Evolutionary conservation across 2,797 vertebrate genomes (phyloP), one percentile per base, ranked within the genome.

Genomic region (Poeciliopsis paucimaculata): DNA sequence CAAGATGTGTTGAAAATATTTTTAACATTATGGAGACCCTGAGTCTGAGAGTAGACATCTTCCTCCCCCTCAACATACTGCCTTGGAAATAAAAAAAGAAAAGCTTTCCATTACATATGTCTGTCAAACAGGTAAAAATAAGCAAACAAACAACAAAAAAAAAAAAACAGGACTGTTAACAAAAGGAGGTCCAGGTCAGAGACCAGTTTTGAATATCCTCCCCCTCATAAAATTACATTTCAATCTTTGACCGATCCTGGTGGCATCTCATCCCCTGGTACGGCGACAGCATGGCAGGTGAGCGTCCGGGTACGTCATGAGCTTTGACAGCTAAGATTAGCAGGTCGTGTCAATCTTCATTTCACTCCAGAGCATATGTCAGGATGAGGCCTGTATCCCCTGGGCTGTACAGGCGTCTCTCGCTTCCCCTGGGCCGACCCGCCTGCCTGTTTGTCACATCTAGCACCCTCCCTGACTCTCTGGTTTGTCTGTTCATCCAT

Each of bases 301-400:
- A 94, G 86, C 78, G 85, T 94, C 86, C 26, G 62, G 62, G 76
- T 87, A 76, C 84, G 43, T 92, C 92, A 92, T 91, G 87, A 90
- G 92, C 89, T 79, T 86, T 90, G 93, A 93, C 94, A 93, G 92
- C 90, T 93, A 91, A 93, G 91, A 95, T 94, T 94, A 94, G 93
- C 91, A 85, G 93, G 89, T 94, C 87, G 74, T 90, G 93, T 90
- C 94, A 91, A 90, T 94, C 93, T 93, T 91, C 87, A 93, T 94
- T 92, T 94, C 88, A 93, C 89, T 94, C 91, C 90, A 82, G 90
- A 93, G 93, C 94, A 95, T 94, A 95, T 94, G 94, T 94, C 93
- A 94, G 89, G 90, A 91, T 72, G 87, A 87, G 89, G 86, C 91
- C 90, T 77, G 89, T 80, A 82, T 83, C 92, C 93, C 90, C 66